phyloP scores from a whole-genome alignment of 2,888 invertebrate genomes.

The Cephus nigrinus region DNA sequence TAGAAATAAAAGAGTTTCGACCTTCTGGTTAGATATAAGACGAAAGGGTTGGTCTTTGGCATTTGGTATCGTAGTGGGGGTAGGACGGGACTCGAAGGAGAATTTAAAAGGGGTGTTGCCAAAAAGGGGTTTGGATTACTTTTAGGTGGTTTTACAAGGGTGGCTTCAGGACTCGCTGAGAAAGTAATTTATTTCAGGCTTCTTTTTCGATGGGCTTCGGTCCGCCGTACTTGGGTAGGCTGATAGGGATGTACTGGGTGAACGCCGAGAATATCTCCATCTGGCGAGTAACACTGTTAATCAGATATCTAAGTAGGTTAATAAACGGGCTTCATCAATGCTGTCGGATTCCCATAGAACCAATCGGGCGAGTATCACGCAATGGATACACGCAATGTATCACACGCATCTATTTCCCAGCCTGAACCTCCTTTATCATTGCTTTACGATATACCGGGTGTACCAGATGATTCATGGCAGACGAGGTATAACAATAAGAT shows the following conservation, averaged over 20 bases:
- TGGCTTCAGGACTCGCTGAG: not conserved
- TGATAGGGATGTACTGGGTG: not conserved
- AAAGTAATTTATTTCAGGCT: not conserved
- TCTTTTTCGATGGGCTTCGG: not conserved
- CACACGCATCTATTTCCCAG: constrained; percentile 38
- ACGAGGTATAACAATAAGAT: not conserved
- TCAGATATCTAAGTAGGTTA: constrained; percentile 57
- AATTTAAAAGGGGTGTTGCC: not conserved
- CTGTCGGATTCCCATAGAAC: constrained; percentile 57
- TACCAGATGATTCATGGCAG: not conserved
- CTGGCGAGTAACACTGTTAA: constrained; percentile 43
- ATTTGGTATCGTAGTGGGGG: not conserved
- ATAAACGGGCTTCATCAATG: constrained; percentile 60
- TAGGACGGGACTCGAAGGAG: not conserved
- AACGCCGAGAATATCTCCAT: constrained; percentile 47
- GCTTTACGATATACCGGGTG: constrained; percentile 6
- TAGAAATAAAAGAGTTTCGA: constrained; percentile 20
- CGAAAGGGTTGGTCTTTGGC: not conserved
- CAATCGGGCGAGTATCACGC: constrained; percentile 58
- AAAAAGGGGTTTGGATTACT: not conserved
- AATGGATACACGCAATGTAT: constrained; percentile 43
- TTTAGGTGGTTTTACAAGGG: not conserved
- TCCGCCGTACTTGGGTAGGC: not conserved
- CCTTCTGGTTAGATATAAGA: not conserved
- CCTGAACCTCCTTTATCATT: not conserved